Evolutionary conservation across 1,140 invertebrate genomes (phyloP).

Genomic region (Matsumurasca onukii): DNA sequence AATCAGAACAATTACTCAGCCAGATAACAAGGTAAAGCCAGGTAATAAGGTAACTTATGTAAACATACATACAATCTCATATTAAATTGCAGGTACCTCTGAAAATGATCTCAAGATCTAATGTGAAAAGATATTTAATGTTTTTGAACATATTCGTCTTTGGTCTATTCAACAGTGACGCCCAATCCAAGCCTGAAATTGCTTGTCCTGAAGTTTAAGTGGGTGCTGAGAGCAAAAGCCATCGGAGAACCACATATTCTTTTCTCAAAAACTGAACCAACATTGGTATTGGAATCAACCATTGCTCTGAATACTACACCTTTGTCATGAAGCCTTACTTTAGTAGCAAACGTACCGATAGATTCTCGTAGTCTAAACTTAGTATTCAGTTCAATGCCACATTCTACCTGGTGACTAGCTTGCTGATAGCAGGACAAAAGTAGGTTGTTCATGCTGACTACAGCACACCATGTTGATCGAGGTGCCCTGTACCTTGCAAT

Average conservation of each 20-base stretch:
- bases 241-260: conserved; percentile 9
- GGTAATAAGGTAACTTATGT: too few species aligned
- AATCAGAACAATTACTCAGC: too few species aligned
- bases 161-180: background rate
- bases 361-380: background rate
- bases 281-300: conserved; percentile 14
- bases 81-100: too few species aligned
- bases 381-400: conserved; percentile 4
- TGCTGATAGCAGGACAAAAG: background rate
- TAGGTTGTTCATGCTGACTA: background rate
- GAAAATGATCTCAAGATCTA: too few species aligned
- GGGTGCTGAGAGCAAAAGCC: background rate
- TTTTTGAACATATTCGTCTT: too few species aligned
- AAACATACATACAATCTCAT: too few species aligned
- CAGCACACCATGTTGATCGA: background rate
- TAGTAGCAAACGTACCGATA: background rate
- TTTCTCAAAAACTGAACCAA: conserved; percentile 11
- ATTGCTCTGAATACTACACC: conserved; percentile 2
- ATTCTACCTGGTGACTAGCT: conserved; percentile 15
- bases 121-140: too few species aligned
- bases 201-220: conserved; percentile 4
- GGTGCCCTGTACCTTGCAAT: background rate
- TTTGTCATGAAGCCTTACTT: background rate
- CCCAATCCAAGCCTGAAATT: conserved; percentile 16
- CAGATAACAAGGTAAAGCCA: too few species aligned